Evolutionary conservation across 2,888 invertebrate genomes (phyloP), one percentile per base, ranked within the genome.

Genomic region (Chrysodeixis includens): DNA sequence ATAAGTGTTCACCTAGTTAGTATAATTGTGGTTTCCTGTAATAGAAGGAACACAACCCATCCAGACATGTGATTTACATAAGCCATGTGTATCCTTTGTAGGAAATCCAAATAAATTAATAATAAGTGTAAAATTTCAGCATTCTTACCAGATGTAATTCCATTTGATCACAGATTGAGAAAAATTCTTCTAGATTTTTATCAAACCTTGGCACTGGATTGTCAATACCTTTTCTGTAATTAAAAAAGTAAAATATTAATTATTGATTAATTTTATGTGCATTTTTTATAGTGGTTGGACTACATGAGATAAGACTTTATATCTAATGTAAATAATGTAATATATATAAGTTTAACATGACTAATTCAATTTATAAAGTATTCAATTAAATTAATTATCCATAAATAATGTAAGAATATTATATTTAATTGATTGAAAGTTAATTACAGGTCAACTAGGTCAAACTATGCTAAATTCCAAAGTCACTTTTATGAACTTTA

Each of bases 81-180:
- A n/a, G n/a, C n/a, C n/a, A n/a, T n/a, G n/a, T n/a, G n/a, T n/a
- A n/a, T n/a, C n/a, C n/a, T n/a, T n/a, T n/a, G n/a, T n/a, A n/a
- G n/a, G n/a, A n/a, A n/a, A n/a, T n/a, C n/a, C n/a, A n/a, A n/a
- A n/a, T n/a, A n/a, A n/a, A n/a, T n/a, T n/a, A n/a, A n/a, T 20
- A 10, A 8, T 4, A 8, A 10, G 18, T 30, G 1, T 35, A 22
- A 20, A 2, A 30, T 14, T 0, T 16, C n/a, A 20, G n/a, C 7
- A 16, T 22, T 89, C 96, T 95, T 95, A 98, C 97, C 95, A 99
- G 95, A 90, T 99, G 98, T 12, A 99, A 90, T 92, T 99, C 99
- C 87, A 99, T 98, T 95, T 99, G 99, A 92, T 99, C 99, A 92
- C 99, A 99, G 55, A 98, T 96, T 0, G 98, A 98, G 89, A 98